Evolutionary conservation across 2,888 invertebrate species (phyloP), one percentile per base, ranked within the genome.

Genomic region (Drosophila prostipennis): DNA sequence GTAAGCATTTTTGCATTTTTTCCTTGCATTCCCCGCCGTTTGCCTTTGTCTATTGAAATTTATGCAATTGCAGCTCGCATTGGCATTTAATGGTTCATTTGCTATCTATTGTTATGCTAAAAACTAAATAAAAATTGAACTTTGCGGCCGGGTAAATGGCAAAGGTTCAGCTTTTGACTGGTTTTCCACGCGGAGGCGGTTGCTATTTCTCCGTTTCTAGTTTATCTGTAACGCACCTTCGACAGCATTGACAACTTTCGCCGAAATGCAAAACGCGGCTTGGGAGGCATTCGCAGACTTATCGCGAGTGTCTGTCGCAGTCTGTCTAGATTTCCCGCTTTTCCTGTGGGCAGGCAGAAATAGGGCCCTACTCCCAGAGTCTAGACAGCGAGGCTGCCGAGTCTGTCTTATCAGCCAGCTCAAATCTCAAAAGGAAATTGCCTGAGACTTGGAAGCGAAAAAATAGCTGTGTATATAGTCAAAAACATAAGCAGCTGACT

Each of bases 351-450:
- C 72, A 72, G 85, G 46, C 29, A 32, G 14, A 29, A 16, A 19
- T 23, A 48, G 13, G 32, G 48, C 60, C 53, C 40, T 13, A 49
- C 40, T 56, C 14, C 39, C 39, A 19, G 32, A 61, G 81, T 82
- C 81, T 82, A 82, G 81, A 82, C 80, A 46, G 40, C 61, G 52
- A 42, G 52, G 70, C 59, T 43, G 56, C 65, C 72, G 70, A 45
- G 51, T 48, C 40, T 34, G 48, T 69, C 73, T 87, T 82, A 82
- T 82, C 82, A 79, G 48, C 26, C 37, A 56, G 43, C 53, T 37
- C 40, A 82, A 72, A 87, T 82, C 86, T 79, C 42, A 53, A 67
- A 59, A 82, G 86, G 86, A 82, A 82, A 82, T 87, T 79, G 88
- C 82, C 72, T 77, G 53, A 71, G 71, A 34, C 53, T 34, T 51